Percentiles rank a stretch among this genome's conserved stretches.
Evolutionary conservation across 2,888 invertebrate species (phyloP).

Genomic region (Eupithecia abbreviata): DNA sequence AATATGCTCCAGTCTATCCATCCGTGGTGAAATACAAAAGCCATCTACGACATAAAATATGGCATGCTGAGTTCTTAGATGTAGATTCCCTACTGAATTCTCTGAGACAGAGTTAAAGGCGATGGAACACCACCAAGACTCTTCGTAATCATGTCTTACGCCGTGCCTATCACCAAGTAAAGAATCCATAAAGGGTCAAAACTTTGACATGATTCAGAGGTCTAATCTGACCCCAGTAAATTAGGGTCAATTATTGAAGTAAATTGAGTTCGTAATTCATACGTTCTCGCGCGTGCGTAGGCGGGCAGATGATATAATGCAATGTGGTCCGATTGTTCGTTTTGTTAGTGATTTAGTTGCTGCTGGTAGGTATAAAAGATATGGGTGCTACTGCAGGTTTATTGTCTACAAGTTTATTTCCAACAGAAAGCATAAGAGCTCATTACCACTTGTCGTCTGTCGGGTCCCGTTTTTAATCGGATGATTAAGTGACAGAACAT

Average conservation of each 20-base stretch:
- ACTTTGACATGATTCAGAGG: constrained; percentile 61
- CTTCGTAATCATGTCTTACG: not conserved
- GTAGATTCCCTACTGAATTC: too few species aligned
- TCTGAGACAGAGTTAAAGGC: not conserved
- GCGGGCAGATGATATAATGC: constrained; percentile 50
- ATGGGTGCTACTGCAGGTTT: too few species aligned
- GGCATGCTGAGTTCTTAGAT: too few species aligned
- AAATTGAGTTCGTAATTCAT: constrained; percentile 66
- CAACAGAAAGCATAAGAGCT: too few species aligned
- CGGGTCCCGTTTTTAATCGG: too few species aligned
- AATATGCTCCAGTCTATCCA: not conserved
- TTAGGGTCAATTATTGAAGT: constrained; percentile 71
- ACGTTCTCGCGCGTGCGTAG: constrained; percentile 59
- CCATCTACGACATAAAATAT: not conserved
- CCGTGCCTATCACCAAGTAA: not conserved
- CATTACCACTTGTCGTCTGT: too few species aligned
- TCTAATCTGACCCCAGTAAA: constrained; percentile 60
- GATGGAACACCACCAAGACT: not conserved
- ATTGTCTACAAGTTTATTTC: too few species aligned
- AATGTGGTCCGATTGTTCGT: constrained; percentile 20
- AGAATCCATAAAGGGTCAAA: constrained; percentile 46
- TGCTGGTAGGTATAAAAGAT: not conserved
- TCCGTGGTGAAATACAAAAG: not conserved
- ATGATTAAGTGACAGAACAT: too few species aligned
- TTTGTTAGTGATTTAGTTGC: not conserved